Percentiles rank a stretch among this genome's conserved stretches.
phyloP scores from a whole-genome alignment of 2,888 invertebrate genomes.

The Macrostomum cliftonense region DNA sequence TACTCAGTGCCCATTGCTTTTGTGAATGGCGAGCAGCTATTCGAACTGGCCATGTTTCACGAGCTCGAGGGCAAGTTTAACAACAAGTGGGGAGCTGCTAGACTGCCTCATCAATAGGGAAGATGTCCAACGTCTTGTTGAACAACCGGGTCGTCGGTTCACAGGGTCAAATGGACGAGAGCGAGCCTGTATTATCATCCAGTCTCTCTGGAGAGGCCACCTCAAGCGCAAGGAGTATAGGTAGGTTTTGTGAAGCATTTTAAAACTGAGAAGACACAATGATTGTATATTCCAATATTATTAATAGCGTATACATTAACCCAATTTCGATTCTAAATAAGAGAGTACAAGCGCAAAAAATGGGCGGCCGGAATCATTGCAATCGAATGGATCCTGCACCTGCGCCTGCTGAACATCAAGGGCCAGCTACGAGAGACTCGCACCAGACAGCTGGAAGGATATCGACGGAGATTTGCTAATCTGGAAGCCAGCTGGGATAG shows the following conservation, averaged over 20 bases:
- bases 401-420: conserved; percentile 31
- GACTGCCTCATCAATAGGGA: conserved; percentile 31
- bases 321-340: not conserved
- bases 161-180: conserved; percentile 23
- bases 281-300: too few species aligned
- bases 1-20: conserved; percentile 34
- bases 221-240: conserved; percentile 6
- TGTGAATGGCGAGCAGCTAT: conserved; percentile 33
- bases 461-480: conserved; percentile 24
- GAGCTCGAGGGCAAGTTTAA: conserved; percentile 29
- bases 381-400: conserved; percentile 34
- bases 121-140: conserved; percentile 18
- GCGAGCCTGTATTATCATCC: conserved; percentile 30
- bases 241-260: too few species aligned
- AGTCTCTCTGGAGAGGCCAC: conserved; percentile 25
- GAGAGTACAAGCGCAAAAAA: conserved; percentile 27
- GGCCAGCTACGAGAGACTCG: conserved; percentile 24
- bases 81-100: conserved; percentile 22
- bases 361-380: conserved; percentile 37
- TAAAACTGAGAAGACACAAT: too few species aligned
- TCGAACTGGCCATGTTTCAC: conserved; percentile 30
- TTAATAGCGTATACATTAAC: too few species aligned
- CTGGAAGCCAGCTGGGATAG: conserved; percentile 22
- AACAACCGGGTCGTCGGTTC: conserved; percentile 23
- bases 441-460: conserved; percentile 25